These are phyloP conservation scores for Drosophila saltans DNA, from an alignment of 1,140 invertebrate genomes.

Conservation along the genomic window DNA sequence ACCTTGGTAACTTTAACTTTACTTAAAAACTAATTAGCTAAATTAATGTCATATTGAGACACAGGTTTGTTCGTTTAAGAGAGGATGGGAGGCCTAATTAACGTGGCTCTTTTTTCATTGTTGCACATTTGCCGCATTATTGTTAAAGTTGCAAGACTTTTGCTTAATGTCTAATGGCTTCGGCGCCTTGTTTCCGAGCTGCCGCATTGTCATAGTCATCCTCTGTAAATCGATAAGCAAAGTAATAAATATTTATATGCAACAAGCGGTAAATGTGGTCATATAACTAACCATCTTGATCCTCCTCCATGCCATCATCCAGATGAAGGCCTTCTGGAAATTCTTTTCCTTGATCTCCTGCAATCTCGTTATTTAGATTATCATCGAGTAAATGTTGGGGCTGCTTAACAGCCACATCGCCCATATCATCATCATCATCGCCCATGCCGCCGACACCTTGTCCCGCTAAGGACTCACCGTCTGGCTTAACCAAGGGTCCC, in stretches of 20 bases:
- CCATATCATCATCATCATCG: conserved; percentile 71
- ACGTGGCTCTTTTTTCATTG: not conserved
- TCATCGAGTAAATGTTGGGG: conserved; percentile 71
- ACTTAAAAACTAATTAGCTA: conserved; percentile 33
- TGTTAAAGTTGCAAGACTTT: conserved; percentile 10
- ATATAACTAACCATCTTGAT: conserved; percentile 71
- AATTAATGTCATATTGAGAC: conserved; percentile 22
- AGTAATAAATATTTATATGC: too few species aligned
- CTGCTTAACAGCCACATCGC: conserved; percentile 75
- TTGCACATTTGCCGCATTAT: conserved; percentile 43
- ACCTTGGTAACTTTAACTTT: conserved; percentile 15
- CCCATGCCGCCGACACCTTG: conserved; percentile 57
- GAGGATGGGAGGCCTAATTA: not conserved
- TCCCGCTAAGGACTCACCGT: conserved; percentile 49
- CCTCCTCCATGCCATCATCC: conserved; percentile 77
- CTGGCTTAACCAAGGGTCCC: conserved; percentile 33
- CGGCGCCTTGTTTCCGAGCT: conserved; percentile 65
- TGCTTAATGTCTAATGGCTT: conserved; percentile 74
- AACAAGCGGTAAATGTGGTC: too few species aligned
- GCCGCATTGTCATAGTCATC: conserved; percentile 76
- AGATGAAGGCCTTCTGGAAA: conserved; percentile 75
- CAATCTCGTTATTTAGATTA: conserved; percentile 80
- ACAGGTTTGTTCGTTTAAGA: conserved; percentile 22
- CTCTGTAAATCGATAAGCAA: conserved; percentile 43
- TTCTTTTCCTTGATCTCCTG: conserved; percentile 80